Evolutionary conservation across 2,113 vertebrate genomes (phyloP).

Genomic region (Leptobrachium ailaonicum): DNA sequence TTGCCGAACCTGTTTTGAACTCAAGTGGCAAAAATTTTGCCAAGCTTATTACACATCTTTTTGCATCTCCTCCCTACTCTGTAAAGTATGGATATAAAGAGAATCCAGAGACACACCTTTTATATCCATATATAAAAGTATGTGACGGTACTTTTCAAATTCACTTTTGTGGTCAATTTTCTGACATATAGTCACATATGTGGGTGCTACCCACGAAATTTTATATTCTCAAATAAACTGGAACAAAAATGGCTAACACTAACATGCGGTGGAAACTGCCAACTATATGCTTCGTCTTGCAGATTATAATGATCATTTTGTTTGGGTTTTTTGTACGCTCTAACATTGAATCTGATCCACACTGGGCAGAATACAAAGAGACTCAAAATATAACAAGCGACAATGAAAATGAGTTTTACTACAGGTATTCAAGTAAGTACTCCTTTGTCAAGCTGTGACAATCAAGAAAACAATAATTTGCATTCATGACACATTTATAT

Average conservation of each 20-base stretch:
- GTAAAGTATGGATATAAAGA: not conserved
- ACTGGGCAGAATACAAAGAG: slow-evolving; percentile 66
- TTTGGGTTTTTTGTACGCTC: slow-evolving; percentile 91
- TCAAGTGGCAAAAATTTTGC: not conserved
- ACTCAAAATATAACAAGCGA: slow-evolving; percentile 73
- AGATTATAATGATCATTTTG: slow-evolving; percentile 84
- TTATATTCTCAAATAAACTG: not conserved
- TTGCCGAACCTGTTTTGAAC: not conserved
- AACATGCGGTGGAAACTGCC: slow-evolving; percentile 83
- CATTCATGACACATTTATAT: too few species aligned
- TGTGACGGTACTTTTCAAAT: not conserved
- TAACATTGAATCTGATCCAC: slow-evolving; percentile 65
- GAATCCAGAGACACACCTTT: slow-evolving; percentile 6
- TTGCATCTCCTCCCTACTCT: not conserved
- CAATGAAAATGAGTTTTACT: slow-evolving; percentile 93
- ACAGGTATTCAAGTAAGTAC: slow-evolving; percentile 93
- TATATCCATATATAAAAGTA: not conserved
- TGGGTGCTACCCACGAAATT: not conserved
- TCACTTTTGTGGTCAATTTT: not conserved
- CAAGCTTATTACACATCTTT: not conserved
- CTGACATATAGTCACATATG: not conserved
- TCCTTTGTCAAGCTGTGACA: not conserved
- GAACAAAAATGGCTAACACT: slow-evolving; percentile 71
- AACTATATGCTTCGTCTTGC: slow-evolving; percentile 76
- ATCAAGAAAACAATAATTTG: too few species aligned